Base-by-base conservation (phyloP, 2,888 invertebrate species). In the Leptothorax acervorum region DNA sequence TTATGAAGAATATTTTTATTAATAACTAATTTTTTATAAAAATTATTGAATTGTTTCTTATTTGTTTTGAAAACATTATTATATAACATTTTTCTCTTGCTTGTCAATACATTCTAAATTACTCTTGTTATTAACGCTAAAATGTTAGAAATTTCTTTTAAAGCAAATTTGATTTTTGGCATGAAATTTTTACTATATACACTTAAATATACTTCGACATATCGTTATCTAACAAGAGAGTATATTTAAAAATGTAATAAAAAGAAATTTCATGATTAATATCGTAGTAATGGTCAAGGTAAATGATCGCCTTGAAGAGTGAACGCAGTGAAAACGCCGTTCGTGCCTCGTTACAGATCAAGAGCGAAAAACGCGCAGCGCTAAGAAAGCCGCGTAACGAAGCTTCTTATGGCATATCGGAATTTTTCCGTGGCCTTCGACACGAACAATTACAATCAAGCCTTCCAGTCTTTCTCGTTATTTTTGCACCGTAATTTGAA, bases 241-340 rank as follows among this genome's bases (percentile, higher is more conserved):
- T 18, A n/a, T 35, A 3, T 70, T 45, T 15, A 35, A 55, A 70
- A 60, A 2, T n/a, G 18, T 5, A 53, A 71, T 12, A 71, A 81
- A 45, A 60, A 48, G n/a, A 6, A 71, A 39, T 62, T 60, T 71
- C 6, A 51, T 51, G 48, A 48, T 71, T 71, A 79, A 60, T 70
- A 76, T 89, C 68, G 42, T 57, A 28, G 45, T 76, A 75, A 76
- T 84, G 87, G 78, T 85, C 87, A 82, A 85, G 85, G 79, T 88
- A 83, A 88, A 71, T 76, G 65, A 82, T 86, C 62, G 62, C 55
- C 76, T 71, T 51, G 65, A 48, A 51, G 48, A 82, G 39, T 71
- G 62, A 57, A 42, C 51, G 87, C 42, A 45, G 62, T 74, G 85
- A 51, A 75, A 85, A 85, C 60, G 53, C 35, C 66, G 23, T 53